Evolutionary conservation across 1,140 invertebrate species (phyloP).

Genomic region (Solenopsis invicta): DNA sequence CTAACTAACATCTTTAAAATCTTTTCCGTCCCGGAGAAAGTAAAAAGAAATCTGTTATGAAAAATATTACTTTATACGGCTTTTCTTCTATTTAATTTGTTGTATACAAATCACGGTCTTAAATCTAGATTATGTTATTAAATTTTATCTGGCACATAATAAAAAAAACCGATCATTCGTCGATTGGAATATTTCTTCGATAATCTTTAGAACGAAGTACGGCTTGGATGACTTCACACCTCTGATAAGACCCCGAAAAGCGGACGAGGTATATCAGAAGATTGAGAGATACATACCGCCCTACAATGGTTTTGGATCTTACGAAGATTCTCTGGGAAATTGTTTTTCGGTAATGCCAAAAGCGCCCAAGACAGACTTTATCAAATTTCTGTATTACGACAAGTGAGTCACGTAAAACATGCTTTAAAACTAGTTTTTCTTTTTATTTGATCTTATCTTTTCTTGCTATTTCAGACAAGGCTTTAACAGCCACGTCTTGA

Average conservation of each 20-base stretch:
- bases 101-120: too few relatives aligned
- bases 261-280: conserved; percentile 82
- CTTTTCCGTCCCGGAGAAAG: too few relatives aligned
- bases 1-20: too few relatives aligned
- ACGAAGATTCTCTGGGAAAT: conserved; percentile 95
- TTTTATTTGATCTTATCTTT: not conserved
- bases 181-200: conserved; percentile 1
- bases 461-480: conserved; percentile 87
- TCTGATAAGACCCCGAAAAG: conserved; percentile 85
- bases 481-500: conserved; percentile 92
- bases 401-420: conserved; percentile 84
- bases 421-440: not conserved
- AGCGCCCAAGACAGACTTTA: conserved; percentile 91
- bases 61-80: too few relatives aligned
- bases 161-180: too few relatives aligned
- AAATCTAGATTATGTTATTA: too few relatives aligned
- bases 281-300: conserved; percentile 90
- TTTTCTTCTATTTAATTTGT: too few relatives aligned
- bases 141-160: too few relatives aligned
- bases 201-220: conserved; percentile 81
- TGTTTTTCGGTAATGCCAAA: conserved; percentile 93
- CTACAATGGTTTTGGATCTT: conserved; percentile 95
- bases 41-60: too few relatives aligned
- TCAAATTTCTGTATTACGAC: conserved; percentile 94
- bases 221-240: conserved; percentile 89